A percentile compares a stretch with the other conserved stretches of the same genome.
Evolutionary conservation across 2,888 invertebrate genomes (phyloP).

Genomic region (Crematogaster levior): DNA sequence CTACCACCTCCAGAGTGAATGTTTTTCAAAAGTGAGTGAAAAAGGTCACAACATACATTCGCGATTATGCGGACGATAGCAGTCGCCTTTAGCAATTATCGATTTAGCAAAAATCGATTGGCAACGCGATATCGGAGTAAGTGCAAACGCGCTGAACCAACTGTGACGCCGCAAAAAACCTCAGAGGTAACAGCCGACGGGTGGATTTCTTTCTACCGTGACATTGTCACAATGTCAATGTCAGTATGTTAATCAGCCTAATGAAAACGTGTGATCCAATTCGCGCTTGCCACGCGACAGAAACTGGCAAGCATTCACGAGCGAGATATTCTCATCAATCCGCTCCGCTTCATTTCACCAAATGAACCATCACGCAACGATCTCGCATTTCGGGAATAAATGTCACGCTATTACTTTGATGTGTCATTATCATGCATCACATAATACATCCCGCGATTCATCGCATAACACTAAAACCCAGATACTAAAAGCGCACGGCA

Average conservation of each 20-base stretch:
- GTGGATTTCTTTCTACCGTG: background rate
- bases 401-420: background rate
- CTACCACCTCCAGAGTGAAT: background rate
- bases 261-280: constrained; percentile 37
- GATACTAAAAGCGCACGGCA: background rate
- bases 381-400: background rate
- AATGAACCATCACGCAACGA: constrained; percentile 23
- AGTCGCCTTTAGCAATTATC: background rate
- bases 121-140: background rate
- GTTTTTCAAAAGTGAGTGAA: background rate
- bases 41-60: background rate
- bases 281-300: constrained; percentile 6
- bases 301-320: constrained; percentile 7
- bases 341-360: background rate
- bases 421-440: background rate
- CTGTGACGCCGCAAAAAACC: background rate
- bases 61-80: background rate
- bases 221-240: constrained; percentile 23
- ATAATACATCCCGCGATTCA: background rate
- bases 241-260: constrained; percentile 42
- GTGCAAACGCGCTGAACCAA: background rate
- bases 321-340: background rate
- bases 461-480: background rate
- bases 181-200: background rate
- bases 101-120: too few relatives aligned